These are phyloP conservation scores for Pseudochaenichthys georgianus DNA, from an alignment of 2,797 vertebrate species.

Conservation along the genomic window DNA sequence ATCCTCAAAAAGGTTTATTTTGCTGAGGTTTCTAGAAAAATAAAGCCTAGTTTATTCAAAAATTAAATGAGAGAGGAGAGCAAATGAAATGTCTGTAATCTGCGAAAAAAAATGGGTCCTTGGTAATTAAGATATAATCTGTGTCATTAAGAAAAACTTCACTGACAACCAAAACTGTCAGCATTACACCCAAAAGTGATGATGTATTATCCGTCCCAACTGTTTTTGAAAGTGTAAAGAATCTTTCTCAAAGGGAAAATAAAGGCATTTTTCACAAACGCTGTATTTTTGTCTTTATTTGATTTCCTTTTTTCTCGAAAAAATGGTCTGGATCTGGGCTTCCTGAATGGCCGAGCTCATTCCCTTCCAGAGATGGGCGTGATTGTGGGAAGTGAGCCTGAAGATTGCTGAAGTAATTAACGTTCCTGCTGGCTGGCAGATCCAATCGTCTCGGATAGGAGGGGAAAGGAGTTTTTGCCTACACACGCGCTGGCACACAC, in stretches of 20 bases:
- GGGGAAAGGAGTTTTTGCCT: slow-evolving; percentile 17
- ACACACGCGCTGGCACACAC: slow-evolving; percentile 3
- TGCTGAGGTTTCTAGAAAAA: slow-evolving; percentile 9
- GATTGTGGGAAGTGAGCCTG: slow-evolving; percentile 74
- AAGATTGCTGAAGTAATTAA: slow-evolving; percentile 81
- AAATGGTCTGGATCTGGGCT: slow-evolving; percentile 34
- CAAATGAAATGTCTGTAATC: background rate
- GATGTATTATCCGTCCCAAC: slow-evolving; percentile 2
- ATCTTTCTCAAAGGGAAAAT: slow-evolving; percentile 5
- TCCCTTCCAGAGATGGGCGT: slow-evolving; percentile 60
- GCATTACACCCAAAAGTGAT: slow-evolving; percentile 13
- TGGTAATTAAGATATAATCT: slow-evolving; percentile 41
- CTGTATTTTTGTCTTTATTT: slow-evolving; percentile 51
- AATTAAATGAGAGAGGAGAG: background rate
- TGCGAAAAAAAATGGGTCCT: background rate
- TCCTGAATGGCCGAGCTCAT: slow-evolving; percentile 64
- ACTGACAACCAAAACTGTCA: slow-evolving; percentile 16
- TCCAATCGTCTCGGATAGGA: slow-evolving; percentile 68
- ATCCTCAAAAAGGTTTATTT: background rate
- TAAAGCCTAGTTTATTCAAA: background rate
- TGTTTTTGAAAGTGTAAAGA: slow-evolving; percentile 2
- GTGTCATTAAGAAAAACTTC: slow-evolving; percentile 26
- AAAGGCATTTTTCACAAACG: slow-evolving; percentile 15
- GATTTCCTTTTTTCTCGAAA: slow-evolving; percentile 33
- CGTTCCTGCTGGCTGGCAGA: slow-evolving; percentile 73